Evolutionary conservation across 23 tunicate species (phyloP).

Genomic region (Ciona savignyi): DNA sequence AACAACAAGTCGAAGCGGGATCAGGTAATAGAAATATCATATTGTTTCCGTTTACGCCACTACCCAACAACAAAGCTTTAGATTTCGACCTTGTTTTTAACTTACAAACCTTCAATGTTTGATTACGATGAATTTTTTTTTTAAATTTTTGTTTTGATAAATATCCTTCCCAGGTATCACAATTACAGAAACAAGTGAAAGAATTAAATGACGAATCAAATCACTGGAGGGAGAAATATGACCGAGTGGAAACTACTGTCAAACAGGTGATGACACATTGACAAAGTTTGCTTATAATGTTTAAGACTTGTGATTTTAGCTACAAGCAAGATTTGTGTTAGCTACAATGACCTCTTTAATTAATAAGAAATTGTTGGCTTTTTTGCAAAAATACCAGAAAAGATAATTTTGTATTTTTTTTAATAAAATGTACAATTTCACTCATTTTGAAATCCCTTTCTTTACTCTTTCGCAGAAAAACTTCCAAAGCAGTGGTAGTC

Average conservation of each 20-base stretch:
- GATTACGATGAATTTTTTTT: not conserved
- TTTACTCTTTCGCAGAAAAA: not conserved
- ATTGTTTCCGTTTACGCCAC: no score
- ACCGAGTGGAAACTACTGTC: slow-evolving; percentile 23
- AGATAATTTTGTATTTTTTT: no score
- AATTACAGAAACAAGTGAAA: slow-evolving; percentile 39
- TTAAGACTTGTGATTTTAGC: no score
- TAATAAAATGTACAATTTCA: no score
- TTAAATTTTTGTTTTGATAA: not conserved
- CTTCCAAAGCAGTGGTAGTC: not conserved
- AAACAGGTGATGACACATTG: not conserved
- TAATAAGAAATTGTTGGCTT: no score
- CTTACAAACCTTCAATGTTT: not conserved
- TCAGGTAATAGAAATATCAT: slow-evolving; percentile 17
- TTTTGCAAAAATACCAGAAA: no score
- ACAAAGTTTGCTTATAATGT: not conserved
- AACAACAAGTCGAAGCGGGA: slow-evolving; percentile 74
- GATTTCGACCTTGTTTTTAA: not conserved
- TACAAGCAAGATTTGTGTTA: no score
- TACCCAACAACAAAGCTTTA: no score
- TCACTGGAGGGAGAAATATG: slow-evolving; percentile 75
- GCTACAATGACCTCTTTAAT: no score
- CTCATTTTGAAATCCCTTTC: no score
- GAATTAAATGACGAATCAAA: slow-evolving; percentile 53
- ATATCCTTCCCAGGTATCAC: slow-evolving; percentile 24